Conservation (phyloP, 2,113 vertebrate species). For the Cranoglanis bouderius region DNA sequence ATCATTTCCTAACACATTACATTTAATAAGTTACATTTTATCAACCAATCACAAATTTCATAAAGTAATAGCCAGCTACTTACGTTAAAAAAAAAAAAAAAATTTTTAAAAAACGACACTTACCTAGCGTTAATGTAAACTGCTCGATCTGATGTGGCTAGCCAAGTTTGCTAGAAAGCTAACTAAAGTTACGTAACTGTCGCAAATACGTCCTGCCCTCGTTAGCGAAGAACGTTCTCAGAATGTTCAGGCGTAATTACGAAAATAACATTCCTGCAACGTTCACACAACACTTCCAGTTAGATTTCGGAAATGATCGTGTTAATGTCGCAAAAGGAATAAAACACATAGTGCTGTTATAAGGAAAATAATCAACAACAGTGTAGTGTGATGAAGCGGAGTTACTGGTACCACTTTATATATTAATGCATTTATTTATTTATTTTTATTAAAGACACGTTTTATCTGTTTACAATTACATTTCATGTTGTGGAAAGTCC, state of each 20-base stretch:
- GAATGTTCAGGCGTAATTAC: background rate
- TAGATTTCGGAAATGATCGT: too few species aligned
- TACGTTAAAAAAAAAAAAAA: too few species aligned
- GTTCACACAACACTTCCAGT: background rate
- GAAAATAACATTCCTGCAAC: background rate
- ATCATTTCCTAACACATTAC: background rate
- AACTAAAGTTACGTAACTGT: background rate
- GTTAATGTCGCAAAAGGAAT: too few species aligned
- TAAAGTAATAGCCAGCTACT: background rate
- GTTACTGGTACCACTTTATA: too few species aligned
- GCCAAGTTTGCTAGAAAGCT: background rate
- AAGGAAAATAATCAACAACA: too few species aligned
- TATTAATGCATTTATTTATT: too few species aligned
- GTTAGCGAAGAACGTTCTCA: background rate
- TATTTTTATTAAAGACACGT: too few species aligned
- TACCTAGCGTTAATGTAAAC: background rate
- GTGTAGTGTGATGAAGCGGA: too few species aligned
- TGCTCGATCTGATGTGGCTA: background rate
- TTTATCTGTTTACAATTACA: too few species aligned
- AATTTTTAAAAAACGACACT: background rate
- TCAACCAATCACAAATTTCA: background rate
- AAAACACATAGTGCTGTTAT: too few species aligned
- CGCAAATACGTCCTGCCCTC: background rate
- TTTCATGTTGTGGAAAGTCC: too few species aligned
- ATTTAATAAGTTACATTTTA: background rate